Percentiles rank a stretch among this genome's conserved stretches.
phyloP scores from a whole-genome alignment of 2,113 vertebrate species.

The Oreotrochilus melanogaster region DNA sequence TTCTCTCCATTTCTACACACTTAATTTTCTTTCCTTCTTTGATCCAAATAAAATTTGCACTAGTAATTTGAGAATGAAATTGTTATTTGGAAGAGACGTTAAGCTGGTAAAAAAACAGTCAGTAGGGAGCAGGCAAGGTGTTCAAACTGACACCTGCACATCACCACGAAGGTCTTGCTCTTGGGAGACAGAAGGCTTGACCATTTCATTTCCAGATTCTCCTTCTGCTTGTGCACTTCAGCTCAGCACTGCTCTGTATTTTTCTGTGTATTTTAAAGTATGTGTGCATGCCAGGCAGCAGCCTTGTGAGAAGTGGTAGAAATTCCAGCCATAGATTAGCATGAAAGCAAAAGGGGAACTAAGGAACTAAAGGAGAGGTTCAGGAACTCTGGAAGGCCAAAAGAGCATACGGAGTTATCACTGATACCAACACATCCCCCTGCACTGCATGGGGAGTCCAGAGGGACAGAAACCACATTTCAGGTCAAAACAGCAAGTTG shows the following conservation, averaged over 20 bases:
- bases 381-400: fast-evolving
- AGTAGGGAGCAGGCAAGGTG: neutral
- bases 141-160: neutral
- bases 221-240: neutral
- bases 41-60: neutral
- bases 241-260: neutral
- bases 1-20: conserved; percentile 2
- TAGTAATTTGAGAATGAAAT: neutral
- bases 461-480: neutral
- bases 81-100: neutral
- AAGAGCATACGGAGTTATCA: neutral
- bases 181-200: fast-evolving
- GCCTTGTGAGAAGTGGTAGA: neutral
- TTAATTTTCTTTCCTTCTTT: neutral
- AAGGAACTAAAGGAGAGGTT: neutral
- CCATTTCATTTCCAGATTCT: neutral
- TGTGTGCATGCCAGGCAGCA: fast-evolving
- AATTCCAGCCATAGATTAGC: neutral
- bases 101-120: neutral
- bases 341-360: fast-evolving
- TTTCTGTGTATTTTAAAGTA: too few relatives aligned
- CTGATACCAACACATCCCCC: fast-evolving
- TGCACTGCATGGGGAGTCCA: fast-evolving
- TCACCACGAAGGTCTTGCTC: fast-evolving
- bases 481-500: neutral